phyloP scores from a whole-genome alignment of 1,140 invertebrate species.

The Ceratitis capitata region DNA sequence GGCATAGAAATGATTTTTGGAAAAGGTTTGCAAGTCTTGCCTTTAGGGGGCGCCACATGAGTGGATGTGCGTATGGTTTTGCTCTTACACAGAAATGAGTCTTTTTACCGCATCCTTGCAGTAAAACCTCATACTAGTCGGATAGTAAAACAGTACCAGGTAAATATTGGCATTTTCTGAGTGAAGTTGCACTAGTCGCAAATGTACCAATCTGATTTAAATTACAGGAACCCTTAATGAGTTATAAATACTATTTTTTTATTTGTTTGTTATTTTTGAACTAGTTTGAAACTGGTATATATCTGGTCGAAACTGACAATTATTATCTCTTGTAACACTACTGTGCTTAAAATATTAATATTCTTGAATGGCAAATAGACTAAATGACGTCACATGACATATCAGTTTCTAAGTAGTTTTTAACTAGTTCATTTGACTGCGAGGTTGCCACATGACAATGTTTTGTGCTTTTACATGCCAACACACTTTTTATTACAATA shows the following conservation, averaged over 20 bases:
- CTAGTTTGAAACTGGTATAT: too few species aligned
- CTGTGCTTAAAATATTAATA: too few species aligned
- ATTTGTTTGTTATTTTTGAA: too few species aligned
- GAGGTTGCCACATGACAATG: background rate
- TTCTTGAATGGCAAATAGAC: too few species aligned
- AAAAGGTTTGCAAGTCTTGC: background rate
- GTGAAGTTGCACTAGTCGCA: background rate
- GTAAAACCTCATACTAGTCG: background rate
- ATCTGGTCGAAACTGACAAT: too few species aligned
- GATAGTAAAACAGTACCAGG: background rate
- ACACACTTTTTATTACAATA: background rate
- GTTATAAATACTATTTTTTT: too few species aligned
- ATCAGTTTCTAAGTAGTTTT: background rate
- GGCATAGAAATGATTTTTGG: background rate
- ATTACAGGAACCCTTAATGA: too few species aligned
- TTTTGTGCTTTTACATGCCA: background rate
- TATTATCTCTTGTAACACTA: too few species aligned
- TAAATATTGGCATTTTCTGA: background rate
- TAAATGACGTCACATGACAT: too few species aligned
- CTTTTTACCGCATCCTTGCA: background rate
- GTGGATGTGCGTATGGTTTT: background rate
- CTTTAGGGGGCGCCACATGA: background rate
- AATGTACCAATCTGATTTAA: too few species aligned
- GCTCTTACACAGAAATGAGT: background rate
- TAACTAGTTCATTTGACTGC: background rate